A percentile compares a stretch with the other conserved stretches of the same genome.
Evolutionary conservation across 1,140 invertebrate genomes (phyloP).

Genomic region (Drosophila rufa): DNA sequence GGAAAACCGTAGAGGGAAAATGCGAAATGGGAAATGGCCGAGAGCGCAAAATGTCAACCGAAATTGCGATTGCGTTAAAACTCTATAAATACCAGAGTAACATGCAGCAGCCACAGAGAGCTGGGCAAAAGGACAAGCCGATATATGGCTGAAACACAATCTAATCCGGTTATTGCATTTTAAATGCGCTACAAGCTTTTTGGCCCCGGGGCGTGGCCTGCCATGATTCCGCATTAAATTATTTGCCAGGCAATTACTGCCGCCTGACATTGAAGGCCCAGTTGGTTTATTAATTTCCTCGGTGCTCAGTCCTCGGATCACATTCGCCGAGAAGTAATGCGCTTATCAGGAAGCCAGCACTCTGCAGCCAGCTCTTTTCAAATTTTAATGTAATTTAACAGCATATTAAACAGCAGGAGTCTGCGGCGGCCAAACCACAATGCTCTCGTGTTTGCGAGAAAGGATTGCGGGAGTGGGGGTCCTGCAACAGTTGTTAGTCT

Average conservation of each 20-base stretch:
- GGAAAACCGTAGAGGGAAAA: conserved; percentile 7
- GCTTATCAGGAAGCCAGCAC: conserved; percentile 66
- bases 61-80: conserved; percentile 84
- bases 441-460: neutral
- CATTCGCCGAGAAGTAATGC: conserved; percentile 39
- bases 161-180: conserved; percentile 84
- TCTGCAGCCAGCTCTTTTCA: conserved; percentile 56
- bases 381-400: conserved; percentile 82
- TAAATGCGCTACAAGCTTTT: conserved; percentile 72
- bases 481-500: conserved; percentile 71
- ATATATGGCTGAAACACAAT: conserved; percentile 77
- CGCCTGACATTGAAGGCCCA: conserved; percentile 42
- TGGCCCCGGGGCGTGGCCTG: conserved; percentile 25
- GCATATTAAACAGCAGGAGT: conserved; percentile 77
- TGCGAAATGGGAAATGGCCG: conserved; percentile 50
- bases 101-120: conserved; percentile 56
- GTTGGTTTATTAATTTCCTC: conserved; percentile 8
- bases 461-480: conserved; percentile 13
- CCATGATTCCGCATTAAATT: conserved; percentile 51
- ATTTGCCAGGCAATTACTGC: conserved; percentile 54
- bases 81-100: conserved; percentile 84
- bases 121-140: conserved; percentile 61
- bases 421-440: conserved; percentile 51
- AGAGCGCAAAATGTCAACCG: conserved; percentile 79
- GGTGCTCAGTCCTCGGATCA: conserved; percentile 8